These are phyloP conservation scores for Azemiops feae DNA, from an alignment of 2,113 vertebrate genomes.

Conservation along the genomic window DNA sequence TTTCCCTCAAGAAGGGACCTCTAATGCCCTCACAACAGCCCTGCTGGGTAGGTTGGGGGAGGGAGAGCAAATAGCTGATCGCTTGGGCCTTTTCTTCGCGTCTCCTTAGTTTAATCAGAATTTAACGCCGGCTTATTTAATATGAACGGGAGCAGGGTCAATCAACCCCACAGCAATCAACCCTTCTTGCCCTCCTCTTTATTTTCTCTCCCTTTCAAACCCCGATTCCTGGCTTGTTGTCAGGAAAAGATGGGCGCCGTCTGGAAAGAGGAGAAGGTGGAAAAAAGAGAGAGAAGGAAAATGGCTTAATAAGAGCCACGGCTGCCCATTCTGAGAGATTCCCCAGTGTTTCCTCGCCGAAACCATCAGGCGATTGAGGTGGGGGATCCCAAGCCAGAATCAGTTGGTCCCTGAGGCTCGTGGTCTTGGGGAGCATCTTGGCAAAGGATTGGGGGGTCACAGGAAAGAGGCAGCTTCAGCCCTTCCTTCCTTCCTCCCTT, in stretches of 20 bases:
- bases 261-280: not conserved
- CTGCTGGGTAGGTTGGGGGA: not conserved
- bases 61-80: not conserved
- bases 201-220: not conserved
- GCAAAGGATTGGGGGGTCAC: not conserved
- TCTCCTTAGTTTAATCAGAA: not conserved
- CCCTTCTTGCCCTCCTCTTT: not conserved
- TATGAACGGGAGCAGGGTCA: not conserved
- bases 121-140: not conserved
- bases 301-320: not conserved
- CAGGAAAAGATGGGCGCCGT: not conserved
- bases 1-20: not conserved
- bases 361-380: not conserved
- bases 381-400: not conserved
- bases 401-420: not conserved
- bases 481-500: too few species aligned
- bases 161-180: rapidly evolving
- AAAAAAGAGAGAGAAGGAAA: not conserved
- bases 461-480: not conserved
- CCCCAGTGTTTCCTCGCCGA: not conserved
- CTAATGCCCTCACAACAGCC: not conserved
- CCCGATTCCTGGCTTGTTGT: not conserved
- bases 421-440: not conserved
- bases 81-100: not conserved
- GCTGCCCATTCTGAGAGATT: not conserved